Base-by-base conservation (phyloP, 1,140 invertebrate genomes). In the Eriocheir sinensis region DNA sequence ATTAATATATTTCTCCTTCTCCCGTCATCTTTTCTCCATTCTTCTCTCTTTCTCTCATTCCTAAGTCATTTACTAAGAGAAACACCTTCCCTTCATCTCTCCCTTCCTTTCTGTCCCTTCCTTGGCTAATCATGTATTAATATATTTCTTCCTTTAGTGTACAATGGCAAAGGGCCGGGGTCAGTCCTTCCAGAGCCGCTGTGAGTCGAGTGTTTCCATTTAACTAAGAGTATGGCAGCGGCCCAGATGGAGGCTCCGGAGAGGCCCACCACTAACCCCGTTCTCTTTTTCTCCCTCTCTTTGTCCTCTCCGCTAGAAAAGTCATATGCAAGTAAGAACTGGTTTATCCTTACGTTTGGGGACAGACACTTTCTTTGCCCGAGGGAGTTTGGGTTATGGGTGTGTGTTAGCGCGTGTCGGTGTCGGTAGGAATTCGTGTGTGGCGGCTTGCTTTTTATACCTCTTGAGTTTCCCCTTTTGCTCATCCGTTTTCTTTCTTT, bases 271-370 rank as follows among this genome's bases (percentile, higher is more conserved):
- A 90, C 89, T 90, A 90, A 90, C 89, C 36, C 41, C 15, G 60
- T 72, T 72, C 60, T 72, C n/a, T 90, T 90, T 72, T 48, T 90
- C 60, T 27, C 34, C 88, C 41, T 90, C 53, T 90, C 72, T 72
- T 36, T 90, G n/a, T 30, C 79, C 40, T 40, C 79, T 80, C 91
- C 80, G 80, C 91, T 85, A 92, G 91, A 92, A 92, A 92, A 92
- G 8, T 92, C 80, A 85, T 85, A 85, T 48, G 79, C 79, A 92
- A 92, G 91, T 92, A 80, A 92, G 91, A 79, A 92, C 91, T 17
- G 48, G 6, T 92, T 92, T 92, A n/a, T 30, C 12, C 34, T 92
- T 83, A 48, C 40, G 91, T 36, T 72, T 32, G 89, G 89, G 41
- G 38, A 85, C n/a, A 85, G 79, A 85, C 91, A 83, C 38, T 92